phyloP scores from a whole-genome alignment of 2,113 vertebrate species.

The Casuarius casuarius region DNA sequence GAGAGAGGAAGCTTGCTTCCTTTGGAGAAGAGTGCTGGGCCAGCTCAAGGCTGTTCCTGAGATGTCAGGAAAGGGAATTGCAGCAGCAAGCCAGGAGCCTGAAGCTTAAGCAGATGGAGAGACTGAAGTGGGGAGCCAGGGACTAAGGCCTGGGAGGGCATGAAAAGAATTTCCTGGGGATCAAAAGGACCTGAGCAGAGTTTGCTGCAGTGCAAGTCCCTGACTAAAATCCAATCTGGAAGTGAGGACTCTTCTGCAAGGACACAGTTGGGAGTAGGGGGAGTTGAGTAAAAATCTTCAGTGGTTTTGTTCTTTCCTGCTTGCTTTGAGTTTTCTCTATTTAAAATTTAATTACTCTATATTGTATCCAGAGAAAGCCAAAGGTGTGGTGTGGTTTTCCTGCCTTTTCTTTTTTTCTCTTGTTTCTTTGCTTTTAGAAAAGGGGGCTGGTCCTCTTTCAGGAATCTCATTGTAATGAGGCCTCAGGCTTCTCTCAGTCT shows the following conservation, averaged over 20 bases:
- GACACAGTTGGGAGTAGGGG: neutral
- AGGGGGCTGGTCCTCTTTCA: neutral
- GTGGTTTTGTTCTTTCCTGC: neutral
- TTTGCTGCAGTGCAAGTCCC: neutral
- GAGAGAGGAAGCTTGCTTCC: no score
- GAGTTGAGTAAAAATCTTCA: neutral
- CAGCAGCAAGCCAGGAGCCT: neutral
- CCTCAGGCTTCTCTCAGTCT: neutral
- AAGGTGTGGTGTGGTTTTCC: no score
- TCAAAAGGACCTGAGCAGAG: neutral
- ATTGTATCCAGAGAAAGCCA: no score
- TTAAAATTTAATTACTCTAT: neutral
- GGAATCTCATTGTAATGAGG: neutral
- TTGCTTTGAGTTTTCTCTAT: neutral
- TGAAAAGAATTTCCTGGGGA: neutral
- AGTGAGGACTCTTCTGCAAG: neutral
- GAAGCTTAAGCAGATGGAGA: neutral
- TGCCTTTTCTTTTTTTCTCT: no score
- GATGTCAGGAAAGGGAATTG: neutral
- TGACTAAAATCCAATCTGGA: neutral
- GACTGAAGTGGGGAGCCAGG: neutral
- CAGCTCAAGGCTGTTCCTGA: no score
- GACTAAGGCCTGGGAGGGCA: neutral
- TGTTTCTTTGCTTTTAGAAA: no score
- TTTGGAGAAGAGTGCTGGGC: no score